Percentiles rank a stretch among this genome's conserved stretches.
Evolutionary conservation across 2,797 vertebrate genomes (phyloP).

Genomic region (Sorex maritimensis): DNA sequence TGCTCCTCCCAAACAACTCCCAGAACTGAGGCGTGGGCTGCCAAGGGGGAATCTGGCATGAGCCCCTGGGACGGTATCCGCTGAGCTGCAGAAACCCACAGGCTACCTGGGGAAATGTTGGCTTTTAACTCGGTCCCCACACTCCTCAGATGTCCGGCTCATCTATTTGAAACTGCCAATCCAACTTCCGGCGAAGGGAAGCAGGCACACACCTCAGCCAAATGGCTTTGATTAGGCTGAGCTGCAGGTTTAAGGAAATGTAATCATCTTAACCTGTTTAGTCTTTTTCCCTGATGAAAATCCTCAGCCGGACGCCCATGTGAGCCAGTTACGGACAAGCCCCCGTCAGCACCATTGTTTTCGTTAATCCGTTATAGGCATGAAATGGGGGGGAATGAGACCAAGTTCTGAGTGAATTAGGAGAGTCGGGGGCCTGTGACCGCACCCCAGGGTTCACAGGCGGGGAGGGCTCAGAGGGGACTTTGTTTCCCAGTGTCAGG

Average conservation of each 20-base stretch:
- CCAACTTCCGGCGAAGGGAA: slow-evolving; percentile 85
- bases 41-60: background rate
- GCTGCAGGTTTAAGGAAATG: slow-evolving; percentile 92
- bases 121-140: slow-evolving; percentile 85
- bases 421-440: slow-evolving; percentile 80
- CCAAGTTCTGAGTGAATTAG: slow-evolving; percentile 89
- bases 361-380: slow-evolving; percentile 90
- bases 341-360: slow-evolving; percentile 92
- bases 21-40: background rate
- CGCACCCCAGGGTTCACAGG: slow-evolving; percentile 83
- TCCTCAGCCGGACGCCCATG: slow-evolving; percentile 91
- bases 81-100: slow-evolving; percentile 13
- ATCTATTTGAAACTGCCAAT: slow-evolving; percentile 88
- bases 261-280: slow-evolving; percentile 93
- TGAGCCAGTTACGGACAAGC: slow-evolving; percentile 89
- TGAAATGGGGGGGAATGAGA: slow-evolving; percentile 90
- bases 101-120: background rate
- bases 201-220: slow-evolving; percentile 84
- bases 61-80: background rate
- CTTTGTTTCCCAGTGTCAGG: slow-evolving; percentile 82
- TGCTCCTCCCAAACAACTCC: background rate
- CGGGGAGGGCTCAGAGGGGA: slow-evolving; percentile 79
- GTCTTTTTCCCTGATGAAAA: slow-evolving; percentile 93
- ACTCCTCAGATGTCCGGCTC: slow-evolving; percentile 87
- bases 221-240: slow-evolving; percentile 93